These are phyloP conservation scores for Oplegnathus fasciatus DNA, from an alignment of 2,113 vertebrate genomes.

Conservation along the genomic window DNA sequence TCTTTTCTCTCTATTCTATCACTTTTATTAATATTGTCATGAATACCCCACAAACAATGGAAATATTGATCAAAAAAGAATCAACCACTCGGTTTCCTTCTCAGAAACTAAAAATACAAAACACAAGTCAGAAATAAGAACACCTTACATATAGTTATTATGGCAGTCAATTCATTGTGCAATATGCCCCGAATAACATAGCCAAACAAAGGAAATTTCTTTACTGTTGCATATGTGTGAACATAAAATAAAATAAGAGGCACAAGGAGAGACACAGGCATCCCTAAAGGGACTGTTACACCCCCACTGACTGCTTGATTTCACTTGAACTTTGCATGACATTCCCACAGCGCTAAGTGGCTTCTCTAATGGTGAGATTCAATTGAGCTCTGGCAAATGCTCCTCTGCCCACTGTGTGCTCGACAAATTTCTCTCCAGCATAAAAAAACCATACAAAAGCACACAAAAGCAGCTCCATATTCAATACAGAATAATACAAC, in stretches of 20 bases:
- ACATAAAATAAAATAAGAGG: constrained; percentile 40
- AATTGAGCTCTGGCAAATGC: constrained; percentile 61
- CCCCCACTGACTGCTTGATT: constrained; percentile 72
- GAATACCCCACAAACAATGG: neutral
- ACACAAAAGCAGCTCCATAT: constrained; percentile 27
- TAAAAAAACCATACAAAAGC: constrained; percentile 2
- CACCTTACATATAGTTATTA: neutral
- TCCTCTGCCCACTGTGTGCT: constrained; percentile 51
- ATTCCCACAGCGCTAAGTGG: constrained; percentile 75
- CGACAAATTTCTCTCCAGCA: constrained; percentile 26
- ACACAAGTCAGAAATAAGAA: neutral
- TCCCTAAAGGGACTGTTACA: constrained; percentile 58
- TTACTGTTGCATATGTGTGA: constrained; percentile 28
- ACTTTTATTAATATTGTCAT: neutral
- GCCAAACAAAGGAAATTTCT: constrained; percentile 28
- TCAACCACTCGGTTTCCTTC: neutral
- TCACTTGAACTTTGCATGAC: constrained; percentile 79
- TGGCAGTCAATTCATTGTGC: neutral
- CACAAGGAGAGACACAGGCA: constrained; percentile 37
- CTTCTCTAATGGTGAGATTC: constrained; percentile 67
- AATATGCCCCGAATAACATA: neutral
- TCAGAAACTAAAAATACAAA: constrained; percentile 22
- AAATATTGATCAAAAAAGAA: neutral
- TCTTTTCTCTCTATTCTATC: neutral
- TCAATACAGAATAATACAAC: constrained; percentile 24